Evolutionary conservation across 2,797 vertebrate species (phyloP).

Genomic region (Pelodytes ibericus): DNA sequence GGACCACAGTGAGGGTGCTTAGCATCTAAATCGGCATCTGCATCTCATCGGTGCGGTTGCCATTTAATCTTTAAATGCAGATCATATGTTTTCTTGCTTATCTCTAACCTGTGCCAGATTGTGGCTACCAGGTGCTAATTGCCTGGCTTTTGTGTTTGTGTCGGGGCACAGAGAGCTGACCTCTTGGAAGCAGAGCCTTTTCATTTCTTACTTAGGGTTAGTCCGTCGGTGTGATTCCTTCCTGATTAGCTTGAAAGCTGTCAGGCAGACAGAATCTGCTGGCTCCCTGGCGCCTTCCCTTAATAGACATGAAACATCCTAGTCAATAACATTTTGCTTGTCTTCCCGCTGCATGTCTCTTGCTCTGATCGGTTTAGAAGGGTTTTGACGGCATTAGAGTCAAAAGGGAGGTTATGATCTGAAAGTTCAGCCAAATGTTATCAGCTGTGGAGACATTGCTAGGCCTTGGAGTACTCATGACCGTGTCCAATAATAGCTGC

Average conservation of each 20-base stretch:
- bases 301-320: conserved; percentile 83
- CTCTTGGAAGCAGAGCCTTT: conserved; percentile 65
- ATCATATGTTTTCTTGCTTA: neutral
- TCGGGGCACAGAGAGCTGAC: conserved; percentile 66
- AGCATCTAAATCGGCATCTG: neutral
- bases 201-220: conserved; percentile 72
- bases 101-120: neutral
- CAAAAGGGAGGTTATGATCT: conserved; percentile 92
- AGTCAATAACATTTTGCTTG: conserved; percentile 83
- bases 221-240: conserved; percentile 71
- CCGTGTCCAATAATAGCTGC: conserved; percentile 82
- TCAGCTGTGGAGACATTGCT: conserved; percentile 85
- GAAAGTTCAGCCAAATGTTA: conserved; percentile 99
- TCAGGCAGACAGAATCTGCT: conserved; percentile 73
- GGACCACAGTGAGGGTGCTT: neutral
- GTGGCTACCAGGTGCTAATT: conserved; percentile 23
- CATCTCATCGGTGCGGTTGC: neutral
- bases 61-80: neutral
- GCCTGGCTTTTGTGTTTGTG: conserved; percentile 64
- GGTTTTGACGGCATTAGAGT: conserved; percentile 81
- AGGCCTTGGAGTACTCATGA: conserved; percentile 78
- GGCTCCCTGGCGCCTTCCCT: conserved; percentile 74
- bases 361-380: conserved; percentile 79
- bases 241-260: conserved; percentile 89
- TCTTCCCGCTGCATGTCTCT: conserved; percentile 77